Base-by-base conservation (phyloP, 1,140 invertebrate species). In the Akabosia matsudoensis region DNA sequence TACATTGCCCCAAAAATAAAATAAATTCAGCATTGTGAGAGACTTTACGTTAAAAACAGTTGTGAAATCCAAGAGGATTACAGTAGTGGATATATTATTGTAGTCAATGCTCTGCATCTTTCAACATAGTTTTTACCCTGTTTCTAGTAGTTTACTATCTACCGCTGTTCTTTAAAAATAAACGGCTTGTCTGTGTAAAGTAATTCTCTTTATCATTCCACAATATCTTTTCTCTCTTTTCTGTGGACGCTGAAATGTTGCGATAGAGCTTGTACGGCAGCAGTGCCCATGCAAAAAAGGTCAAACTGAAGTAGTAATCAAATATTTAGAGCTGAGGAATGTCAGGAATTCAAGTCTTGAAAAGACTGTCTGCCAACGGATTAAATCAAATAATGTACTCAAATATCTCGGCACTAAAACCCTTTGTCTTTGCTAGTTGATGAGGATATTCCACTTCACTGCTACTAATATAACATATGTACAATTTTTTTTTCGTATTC, bases 361-460 rank as follows among this genome's bases (percentile, higher is more conserved):
- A 67, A 7, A 67, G 61, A 67, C 61, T 67, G 61, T 67, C 61
- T 67, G 61, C 61, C 61, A 67, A 30, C 24, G 61, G 61, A 67
- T 67, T 67, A 67, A 67, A 67, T 67, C 61, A 67, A 67, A 67
- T 67, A 67, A 67, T 67, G 61, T 67, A 67, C 61, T 67, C 30
- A 28, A 67, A 14, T n/a, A n/a, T 61, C 61, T 67, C 61, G 31
- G 61, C 31, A n/a, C n/a, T n/a, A n/a, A n/a, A 13, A 67, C 22
- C 30, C 61, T 67, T 67, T 67, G 61, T 67, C 61, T 67, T 67
- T 22, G 22, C 31, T 3, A 18, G 7, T 45, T 45, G 37, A 7
- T 45, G 61, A 30, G 61, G 10, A 67, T 67, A 2, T n/a, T 16
- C 10, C 61, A 67, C n/a, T n/a, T n/a, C n/a, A 13, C 26, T 31